Evolutionary conservation across 2,888 invertebrate genomes (phyloP).

Genomic region (Subacronicta megacephala): DNA sequence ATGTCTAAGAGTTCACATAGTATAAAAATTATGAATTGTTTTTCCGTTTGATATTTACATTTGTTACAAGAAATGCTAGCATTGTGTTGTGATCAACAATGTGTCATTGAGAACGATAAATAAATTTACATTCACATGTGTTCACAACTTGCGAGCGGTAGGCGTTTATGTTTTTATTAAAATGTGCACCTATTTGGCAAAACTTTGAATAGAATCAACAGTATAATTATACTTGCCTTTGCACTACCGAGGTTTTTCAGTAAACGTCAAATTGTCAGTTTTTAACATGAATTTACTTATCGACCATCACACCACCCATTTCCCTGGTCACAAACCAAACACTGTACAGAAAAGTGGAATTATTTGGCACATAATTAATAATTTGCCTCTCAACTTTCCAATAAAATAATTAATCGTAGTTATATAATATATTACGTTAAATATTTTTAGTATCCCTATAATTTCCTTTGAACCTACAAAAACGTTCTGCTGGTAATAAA

Average conservation of each 20-base stretch:
- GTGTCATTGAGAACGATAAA: conserved; percentile 46
- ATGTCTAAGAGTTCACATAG: conserved; percentile 75
- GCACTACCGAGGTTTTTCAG: not conserved
- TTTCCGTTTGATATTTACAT: conserved; percentile 74
- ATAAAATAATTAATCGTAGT: conserved; percentile 64
- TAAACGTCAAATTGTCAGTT: too few species aligned
- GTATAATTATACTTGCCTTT: conserved; percentile 1
- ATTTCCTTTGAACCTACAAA: conserved; percentile 59
- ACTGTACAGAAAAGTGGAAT: conserved; percentile 50
- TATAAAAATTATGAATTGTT: conserved; percentile 72
- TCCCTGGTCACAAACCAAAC: conserved; percentile 36
- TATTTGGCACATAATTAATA: conserved; percentile 64
- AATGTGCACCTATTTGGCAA: conserved; percentile 15
- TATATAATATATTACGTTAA: conserved; percentile 66
- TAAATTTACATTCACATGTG: conserved; percentile 40
- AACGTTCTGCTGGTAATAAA: conserved; percentile 69
- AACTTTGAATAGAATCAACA: conserved; percentile 4
- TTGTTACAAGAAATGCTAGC: conserved; percentile 46
- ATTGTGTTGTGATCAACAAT: conserved; percentile 45
- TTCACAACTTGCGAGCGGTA: conserved; percentile 16
- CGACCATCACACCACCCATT: conserved; percentile 11
- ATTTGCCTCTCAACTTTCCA: conserved; percentile 78
- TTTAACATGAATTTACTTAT: conserved; percentile 26
- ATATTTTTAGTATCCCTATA: conserved; percentile 77
- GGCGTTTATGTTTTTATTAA: conserved; percentile 17